Percentiles rank a stretch among this genome's conserved stretches.
These are phyloP conservation scores for Gopherus evgoodei DNA, from an alignment of 2,113 vertebrate species.

Conservation along the genomic window DNA sequence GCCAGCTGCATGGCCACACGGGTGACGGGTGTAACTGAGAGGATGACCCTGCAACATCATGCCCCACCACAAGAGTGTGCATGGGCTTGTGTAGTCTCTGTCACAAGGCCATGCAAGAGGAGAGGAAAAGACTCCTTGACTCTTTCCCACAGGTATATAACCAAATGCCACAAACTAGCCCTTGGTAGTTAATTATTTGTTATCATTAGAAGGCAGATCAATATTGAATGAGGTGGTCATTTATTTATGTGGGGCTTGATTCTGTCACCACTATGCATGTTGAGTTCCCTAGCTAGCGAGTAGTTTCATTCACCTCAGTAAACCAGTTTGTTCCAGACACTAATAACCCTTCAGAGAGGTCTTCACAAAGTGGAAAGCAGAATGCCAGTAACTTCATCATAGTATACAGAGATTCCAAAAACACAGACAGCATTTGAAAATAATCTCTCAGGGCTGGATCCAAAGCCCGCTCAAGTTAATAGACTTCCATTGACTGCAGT, in stretches of 20 bases:
- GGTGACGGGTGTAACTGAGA: not conserved
- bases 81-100: not conserved
- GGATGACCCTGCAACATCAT: not conserved
- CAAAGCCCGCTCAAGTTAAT: not conserved
- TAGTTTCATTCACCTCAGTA: not conserved
- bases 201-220: not conserved
- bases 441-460: not conserved
- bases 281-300: not conserved
- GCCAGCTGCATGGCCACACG: not conserved
- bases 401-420: not conserved
- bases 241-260: not conserved
- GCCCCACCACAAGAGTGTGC: not conserved
- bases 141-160: not conserved
- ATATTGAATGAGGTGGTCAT: not conserved
- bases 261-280: not conserved
- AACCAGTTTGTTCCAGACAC: not conserved
- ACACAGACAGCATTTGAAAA: not conserved
- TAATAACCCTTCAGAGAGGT: not conserved
- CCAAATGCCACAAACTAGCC: not conserved
- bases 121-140: not conserved
- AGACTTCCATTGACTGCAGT: not conserved
- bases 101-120: not conserved
- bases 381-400: not conserved
- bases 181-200: not conserved
- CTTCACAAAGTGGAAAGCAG: not conserved